Base-by-base conservation (phyloP, 2,113 vertebrate genomes). In the Neodon shergylaensis region DNA sequence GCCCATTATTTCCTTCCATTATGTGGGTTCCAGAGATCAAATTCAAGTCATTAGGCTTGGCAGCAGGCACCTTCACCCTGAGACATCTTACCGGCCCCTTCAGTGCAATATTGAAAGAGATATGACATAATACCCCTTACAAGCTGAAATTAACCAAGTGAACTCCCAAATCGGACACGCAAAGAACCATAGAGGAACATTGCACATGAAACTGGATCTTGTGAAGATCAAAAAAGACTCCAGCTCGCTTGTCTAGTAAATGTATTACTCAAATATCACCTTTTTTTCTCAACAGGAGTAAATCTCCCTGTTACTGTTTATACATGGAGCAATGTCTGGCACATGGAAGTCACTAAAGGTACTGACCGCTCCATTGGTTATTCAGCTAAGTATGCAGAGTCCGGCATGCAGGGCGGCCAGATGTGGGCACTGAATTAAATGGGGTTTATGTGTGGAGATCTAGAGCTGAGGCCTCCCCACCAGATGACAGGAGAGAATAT, bases 111-210 rank as follows among this genome's bases (percentile, higher is more conserved):
- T 39, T 39, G 42, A 49, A 89, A 85, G 77, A 88, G 42, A 70
- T 70, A 47, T 47, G 63, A 16, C 1, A 36, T 54, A 19, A 36
- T 54, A 24, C 7, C 17, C 16, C 24, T 78, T 2, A 61, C 61
- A 77, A 66, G 33, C 42, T 73, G 78, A 0, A 88, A 82, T 44
- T 33, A 86, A 26, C 44, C 14, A 52, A 19, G 39, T 44, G n/a
- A 86, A 90, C 11, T 65, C 44, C 73, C 88, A 87, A 94, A 70
- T 92, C 52, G 78, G 82, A 94, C 7, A 74, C 16, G 12, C 81
- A 88, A 95, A 42, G 17, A 61, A 42, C 14, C 63, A 13, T 54
- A n/a, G 47, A 66, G 61, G 24, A 82, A 14, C 2, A 91, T 83
- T 91, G 36, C 31, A 47, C 12, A 24, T 65, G 61, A 86, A 96